Conservation (phyloP, 2,888 invertebrate species). For the Xestobium rufovillosum region DNA sequence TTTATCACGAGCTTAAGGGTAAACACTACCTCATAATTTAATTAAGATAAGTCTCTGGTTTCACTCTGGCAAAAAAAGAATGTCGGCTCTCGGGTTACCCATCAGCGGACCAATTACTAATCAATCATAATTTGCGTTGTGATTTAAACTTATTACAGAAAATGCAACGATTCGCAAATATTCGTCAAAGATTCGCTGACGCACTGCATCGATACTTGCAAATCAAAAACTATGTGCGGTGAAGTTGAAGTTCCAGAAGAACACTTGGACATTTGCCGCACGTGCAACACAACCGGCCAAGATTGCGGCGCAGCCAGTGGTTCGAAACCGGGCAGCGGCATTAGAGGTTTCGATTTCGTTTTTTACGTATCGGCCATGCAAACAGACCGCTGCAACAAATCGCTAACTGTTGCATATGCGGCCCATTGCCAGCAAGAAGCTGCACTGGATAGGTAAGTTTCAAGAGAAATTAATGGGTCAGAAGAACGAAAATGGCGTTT, state of each 20-base stretch:
- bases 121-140: too few species aligned
- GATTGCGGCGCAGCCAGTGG: slow-evolving; percentile 58
- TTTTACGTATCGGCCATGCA: slow-evolving; percentile 94
- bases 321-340: slow-evolving; percentile 57
- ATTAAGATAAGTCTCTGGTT: too few species aligned
- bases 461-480: too few species aligned
- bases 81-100: too few species aligned
- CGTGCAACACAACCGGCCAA: slow-evolving; percentile 80
- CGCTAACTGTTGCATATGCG: slow-evolving; percentile 92
- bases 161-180: slow-evolving; percentile 82
- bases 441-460: slow-evolving; percentile 63
- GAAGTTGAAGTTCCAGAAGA: slow-evolving; percentile 89
- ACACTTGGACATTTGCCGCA: slow-evolving; percentile 88
- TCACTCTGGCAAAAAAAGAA: too few species aligned
- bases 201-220: slow-evolving; percentile 82
- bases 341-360: slow-evolving; percentile 84
- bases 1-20: too few species aligned
- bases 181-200: slow-evolving; percentile 76
- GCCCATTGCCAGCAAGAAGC: slow-evolving; percentile 98
- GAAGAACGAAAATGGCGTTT: slow-evolving; percentile 6
- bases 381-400: slow-evolving; percentile 85
- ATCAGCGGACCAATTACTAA: too few species aligned
- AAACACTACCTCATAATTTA: too few species aligned
- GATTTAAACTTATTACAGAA: too few species aligned
- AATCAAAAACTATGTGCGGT: slow-evolving; percentile 84